Evolutionary conservation across 2,113 vertebrate species (phyloP).

Genomic region (Cinclus cinclus): DNA sequence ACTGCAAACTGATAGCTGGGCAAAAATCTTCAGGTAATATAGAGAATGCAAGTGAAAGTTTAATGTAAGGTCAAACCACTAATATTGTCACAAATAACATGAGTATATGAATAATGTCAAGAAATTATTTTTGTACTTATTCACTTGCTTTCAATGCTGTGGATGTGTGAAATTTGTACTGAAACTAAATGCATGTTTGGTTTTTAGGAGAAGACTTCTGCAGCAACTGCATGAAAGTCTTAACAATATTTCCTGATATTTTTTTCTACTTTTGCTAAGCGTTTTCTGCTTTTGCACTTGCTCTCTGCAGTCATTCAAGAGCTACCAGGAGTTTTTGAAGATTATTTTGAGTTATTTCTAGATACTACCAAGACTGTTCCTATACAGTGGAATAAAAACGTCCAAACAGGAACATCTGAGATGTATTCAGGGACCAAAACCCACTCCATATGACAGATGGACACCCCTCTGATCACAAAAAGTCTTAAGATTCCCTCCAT

Average conservation of each 20-base stretch:
- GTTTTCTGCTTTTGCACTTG: background rate
- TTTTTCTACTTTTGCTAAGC: background rate
- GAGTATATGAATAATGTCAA: background rate
- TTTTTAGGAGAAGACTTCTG: background rate
- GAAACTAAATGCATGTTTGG: background rate
- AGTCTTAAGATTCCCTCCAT: background rate
- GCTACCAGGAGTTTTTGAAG: background rate
- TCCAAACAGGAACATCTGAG: background rate
- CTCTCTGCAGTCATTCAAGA: background rate
- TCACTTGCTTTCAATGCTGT: background rate
- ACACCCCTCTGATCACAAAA: background rate
- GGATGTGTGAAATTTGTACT: background rate
- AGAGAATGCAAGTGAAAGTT: background rate
- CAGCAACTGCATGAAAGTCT: background rate
- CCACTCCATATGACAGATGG: background rate
- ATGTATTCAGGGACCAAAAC: background rate
- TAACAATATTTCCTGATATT: background rate
- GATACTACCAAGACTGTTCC: background rate
- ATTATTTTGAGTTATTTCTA: background rate
- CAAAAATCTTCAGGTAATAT: background rate
- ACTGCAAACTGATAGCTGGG: background rate
- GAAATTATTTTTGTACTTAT: background rate
- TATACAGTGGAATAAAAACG: background rate
- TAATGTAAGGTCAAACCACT: background rate
- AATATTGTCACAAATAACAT: background rate